A percentile compares a stretch with the other conserved stretches of the same genome.
These are phyloP conservation scores for Turritopsis dohrnii DNA, from an alignment of 30 jellyfish, hydroid and myxozoan species.

Conservation along the genomic window DNA sequence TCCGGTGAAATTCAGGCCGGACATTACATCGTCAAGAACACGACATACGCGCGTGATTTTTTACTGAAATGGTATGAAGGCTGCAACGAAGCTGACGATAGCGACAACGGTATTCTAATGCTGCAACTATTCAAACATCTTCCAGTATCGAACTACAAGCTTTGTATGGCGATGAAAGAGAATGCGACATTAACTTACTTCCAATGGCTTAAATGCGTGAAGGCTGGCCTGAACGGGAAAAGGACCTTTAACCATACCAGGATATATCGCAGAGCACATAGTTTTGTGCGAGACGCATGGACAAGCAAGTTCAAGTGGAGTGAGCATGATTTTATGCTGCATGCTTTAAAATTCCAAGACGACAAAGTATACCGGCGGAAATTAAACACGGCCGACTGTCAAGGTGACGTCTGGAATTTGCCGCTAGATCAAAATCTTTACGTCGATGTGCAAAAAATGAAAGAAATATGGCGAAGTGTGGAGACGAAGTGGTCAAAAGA, in stretches of 20 bases:
- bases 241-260: not conserved
- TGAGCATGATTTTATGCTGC: not conserved
- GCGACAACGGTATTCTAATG: not conserved
- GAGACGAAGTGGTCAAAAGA: not conserved
- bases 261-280: slow-evolving; percentile 2
- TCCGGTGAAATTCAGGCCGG: slow-evolving; percentile 32
- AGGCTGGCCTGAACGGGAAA: not conserved
- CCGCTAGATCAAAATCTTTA: not conserved
- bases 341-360: not conserved
- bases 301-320: not conserved
- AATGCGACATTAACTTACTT: not conserved
- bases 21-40: slow-evolving; percentile 23
- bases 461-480: not conserved
- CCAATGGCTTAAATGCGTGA: not conserved
- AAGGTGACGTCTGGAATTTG: not conserved
- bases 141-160: not conserved
- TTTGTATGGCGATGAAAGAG: not conserved
- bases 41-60: slow-evolving; percentile 6
- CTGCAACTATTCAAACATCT: not conserved
- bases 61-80: not conserved
- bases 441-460: not conserved
- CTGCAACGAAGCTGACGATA: not conserved
- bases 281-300: slow-evolving; percentile 9
- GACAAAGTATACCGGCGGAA: not conserved
- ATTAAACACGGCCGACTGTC: not conserved